Conservation (phyloP, 2,888 invertebrate species). For the Abscondita cerata region DNA sequence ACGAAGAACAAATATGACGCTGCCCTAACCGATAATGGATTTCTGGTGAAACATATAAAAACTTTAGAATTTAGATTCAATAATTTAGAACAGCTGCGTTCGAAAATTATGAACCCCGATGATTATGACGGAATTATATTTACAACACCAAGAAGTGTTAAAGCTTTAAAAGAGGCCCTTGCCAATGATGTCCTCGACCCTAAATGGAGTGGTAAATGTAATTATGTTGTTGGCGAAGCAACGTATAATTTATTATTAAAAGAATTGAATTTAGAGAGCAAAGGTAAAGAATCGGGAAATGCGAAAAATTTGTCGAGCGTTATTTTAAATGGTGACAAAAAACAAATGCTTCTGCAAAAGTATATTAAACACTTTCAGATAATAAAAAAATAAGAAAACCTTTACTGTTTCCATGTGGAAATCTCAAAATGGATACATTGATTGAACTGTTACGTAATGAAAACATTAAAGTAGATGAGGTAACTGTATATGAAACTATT, state of each 20-base stretch:
- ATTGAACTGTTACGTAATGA: constrained; percentile 56
- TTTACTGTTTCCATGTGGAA: constrained; percentile 65
- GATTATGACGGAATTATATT: constrained; percentile 63
- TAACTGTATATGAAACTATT: constrained; percentile 64
- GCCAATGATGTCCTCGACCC: constrained; percentile 39
- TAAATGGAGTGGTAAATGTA: constrained; percentile 59
- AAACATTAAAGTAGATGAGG: constrained; percentile 58
- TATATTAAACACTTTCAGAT: constrained; percentile 47
- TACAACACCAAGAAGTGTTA: constrained; percentile 65
- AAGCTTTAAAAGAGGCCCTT: constrained; percentile 59
- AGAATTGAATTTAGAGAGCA: constrained; percentile 59
- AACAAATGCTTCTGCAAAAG: constrained; percentile 11
- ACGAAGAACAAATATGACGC: constrained; percentile 60
- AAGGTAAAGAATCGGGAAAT: constrained; percentile 64
- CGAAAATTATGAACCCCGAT: constrained; percentile 58
- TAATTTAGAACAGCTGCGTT: constrained; percentile 57
- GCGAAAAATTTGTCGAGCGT: constrained; percentile 61
- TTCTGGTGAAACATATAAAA: constrained; percentile 60
- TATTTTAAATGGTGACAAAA: constrained; percentile 57
- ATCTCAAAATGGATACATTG: constrained; percentile 62
- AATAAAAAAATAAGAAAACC: constrained; percentile 54
- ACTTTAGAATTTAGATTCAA: constrained; percentile 63
- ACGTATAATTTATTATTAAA: constrained; percentile 60
- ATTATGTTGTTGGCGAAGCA: constrained; percentile 64
- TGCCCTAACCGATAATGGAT: constrained; percentile 57